Conservation (phyloP, 1,140 invertebrate genomes). For the Orius laevigatus region DNA sequence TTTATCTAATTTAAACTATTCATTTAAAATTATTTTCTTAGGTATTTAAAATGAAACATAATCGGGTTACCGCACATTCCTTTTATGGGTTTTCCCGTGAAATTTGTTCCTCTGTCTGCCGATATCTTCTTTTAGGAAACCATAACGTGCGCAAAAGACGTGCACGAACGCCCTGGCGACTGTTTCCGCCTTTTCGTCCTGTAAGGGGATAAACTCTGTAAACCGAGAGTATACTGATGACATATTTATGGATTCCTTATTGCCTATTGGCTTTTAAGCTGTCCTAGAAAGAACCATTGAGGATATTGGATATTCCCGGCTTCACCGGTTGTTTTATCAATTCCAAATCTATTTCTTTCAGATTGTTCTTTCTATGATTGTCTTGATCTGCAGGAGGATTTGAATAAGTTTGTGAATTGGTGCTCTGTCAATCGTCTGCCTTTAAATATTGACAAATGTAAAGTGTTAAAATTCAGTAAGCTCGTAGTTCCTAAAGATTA, state of each 20-base stretch:
- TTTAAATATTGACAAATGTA: no score
- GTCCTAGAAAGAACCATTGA: no score
- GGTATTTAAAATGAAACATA: constrained; percentile 9
- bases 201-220: constrained; percentile 19
- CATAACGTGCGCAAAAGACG: constrained; percentile 21
- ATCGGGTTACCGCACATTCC: constrained; percentile 4
- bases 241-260: constrained; percentile 16
- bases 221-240: constrained; percentile 24
- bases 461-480: no score
- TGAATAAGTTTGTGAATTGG: no score
- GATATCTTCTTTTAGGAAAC: constrained; percentile 18
- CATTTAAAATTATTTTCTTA: no score
- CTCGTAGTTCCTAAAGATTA: no score
- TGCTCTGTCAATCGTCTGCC: no score
- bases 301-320: no score
- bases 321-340: not conserved
- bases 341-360: no score
- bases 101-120: constrained; percentile 20
- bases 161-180: constrained; percentile 18
- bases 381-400: no score
- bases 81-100: constrained; percentile 13
- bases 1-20: no score
- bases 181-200: constrained; percentile 20
- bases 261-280: not conserved
- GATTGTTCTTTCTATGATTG: no score